These are phyloP conservation scores for Carassius carassius DNA, from an alignment of 2,113 vertebrate species.

Conservation along the genomic window DNA sequence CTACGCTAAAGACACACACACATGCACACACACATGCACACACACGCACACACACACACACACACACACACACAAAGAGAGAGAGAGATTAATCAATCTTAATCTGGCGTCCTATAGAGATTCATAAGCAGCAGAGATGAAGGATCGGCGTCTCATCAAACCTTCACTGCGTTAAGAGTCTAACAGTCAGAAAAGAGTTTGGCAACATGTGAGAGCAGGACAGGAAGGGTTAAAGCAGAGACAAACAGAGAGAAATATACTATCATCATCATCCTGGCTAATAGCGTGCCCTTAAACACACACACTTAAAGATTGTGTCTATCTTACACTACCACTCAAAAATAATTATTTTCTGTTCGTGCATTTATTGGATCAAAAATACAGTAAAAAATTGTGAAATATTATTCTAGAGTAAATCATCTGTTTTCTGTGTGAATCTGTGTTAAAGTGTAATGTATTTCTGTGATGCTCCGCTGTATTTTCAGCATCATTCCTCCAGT, in stretches of 20 bases:
- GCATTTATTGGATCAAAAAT: neutral
- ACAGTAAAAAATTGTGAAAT: neutral
- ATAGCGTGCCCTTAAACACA: neutral
- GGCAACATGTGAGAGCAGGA: conserved; percentile 42
- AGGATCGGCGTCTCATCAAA: conserved; percentile 28
- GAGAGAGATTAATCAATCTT: conserved; percentile 23
- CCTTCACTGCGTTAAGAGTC: conserved; percentile 23
- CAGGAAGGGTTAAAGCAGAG: conserved; percentile 32
- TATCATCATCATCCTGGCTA: neutral
- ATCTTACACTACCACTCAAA: neutral
- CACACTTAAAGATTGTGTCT: neutral
- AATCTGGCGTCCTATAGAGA: conserved; percentile 41
- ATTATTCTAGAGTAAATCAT: neutral
- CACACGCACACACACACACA: too few relatives aligned
- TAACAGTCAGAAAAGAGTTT: conserved; percentile 50
- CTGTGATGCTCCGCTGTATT: neutral
- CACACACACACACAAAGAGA: too few relatives aligned
- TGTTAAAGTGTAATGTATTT: too few relatives aligned
- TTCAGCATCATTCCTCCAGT: neutral
- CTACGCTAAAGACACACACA: conserved; percentile 27
- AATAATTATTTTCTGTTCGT: neutral
- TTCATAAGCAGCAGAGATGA: conserved; percentile 49
- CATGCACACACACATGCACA: neutral
- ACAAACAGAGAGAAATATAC: conserved; percentile 14
- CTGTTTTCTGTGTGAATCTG: neutral